phyloP scores from a whole-genome alignment of 2,888 invertebrate species.

The Amblyjoppa fuscipennis region DNA sequence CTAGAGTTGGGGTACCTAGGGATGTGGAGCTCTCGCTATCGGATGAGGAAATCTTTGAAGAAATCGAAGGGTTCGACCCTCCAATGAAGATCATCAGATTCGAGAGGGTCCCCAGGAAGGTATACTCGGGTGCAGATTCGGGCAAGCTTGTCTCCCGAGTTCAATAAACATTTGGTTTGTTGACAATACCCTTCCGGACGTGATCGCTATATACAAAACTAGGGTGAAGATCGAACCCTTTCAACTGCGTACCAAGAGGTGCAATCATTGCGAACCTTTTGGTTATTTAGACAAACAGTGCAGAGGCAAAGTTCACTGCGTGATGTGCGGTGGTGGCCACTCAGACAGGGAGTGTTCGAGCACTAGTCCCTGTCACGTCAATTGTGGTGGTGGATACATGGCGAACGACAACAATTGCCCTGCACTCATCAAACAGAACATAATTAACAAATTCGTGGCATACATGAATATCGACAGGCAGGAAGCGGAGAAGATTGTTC shows the following conservation, averaged over 20 bases:
- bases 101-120: neutral
- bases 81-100: neutral
- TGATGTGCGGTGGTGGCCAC: neutral
- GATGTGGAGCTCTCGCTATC: neutral
- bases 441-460: neutral
- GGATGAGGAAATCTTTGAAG: conserved; percentile 1
- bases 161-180: conserved; percentile 31
- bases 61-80: neutral
- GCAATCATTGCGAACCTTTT: conserved; percentile 39
- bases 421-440: neutral
- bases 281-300: conserved; percentile 29
- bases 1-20: neutral
- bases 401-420: conserved; percentile 5
- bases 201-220: neutral
- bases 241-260: conserved; percentile 9
- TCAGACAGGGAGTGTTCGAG: neutral
- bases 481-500: neutral
- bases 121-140: neutral
- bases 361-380: neutral
- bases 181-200: conserved; percentile 14
- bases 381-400: neutral
- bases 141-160: neutral
- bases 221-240: conserved; percentile 19
- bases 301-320: conserved; percentile 18
- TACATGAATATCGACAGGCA: conserved; percentile 13